These are phyloP conservation scores for Poicephalus gulielmi DNA, from an alignment of 2,113 vertebrate species.

Conservation along the genomic window DNA sequence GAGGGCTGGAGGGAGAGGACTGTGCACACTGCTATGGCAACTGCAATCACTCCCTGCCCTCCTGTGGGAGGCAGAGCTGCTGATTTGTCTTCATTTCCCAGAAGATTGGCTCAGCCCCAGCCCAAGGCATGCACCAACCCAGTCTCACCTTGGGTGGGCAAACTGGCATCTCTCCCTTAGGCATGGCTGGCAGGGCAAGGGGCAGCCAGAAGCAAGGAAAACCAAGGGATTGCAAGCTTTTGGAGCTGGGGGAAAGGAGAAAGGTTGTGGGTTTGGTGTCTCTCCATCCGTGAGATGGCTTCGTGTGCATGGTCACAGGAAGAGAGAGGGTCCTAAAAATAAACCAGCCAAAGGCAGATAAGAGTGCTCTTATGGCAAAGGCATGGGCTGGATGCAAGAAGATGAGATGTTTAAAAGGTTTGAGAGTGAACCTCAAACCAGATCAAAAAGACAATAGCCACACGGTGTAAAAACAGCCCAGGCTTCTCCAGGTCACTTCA, in stretches of 20 bases:
- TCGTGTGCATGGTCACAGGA: accelerated
- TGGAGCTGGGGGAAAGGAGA: neutral
- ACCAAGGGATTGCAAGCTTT: neutral
- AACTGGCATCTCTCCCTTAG: neutral
- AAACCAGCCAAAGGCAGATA: neutral
- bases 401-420: slow-evolving; percentile 7
- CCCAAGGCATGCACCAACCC: neutral
- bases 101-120: slow-evolving; percentile 5
- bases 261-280: neutral
- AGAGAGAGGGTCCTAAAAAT: neutral
- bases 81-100: neutral
- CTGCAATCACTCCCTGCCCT: slow-evolving; percentile 34
- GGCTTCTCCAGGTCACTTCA: neutral
- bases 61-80: neutral
- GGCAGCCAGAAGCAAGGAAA: neutral
- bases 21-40: slow-evolving; percentile 52
- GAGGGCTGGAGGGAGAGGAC: slow-evolving; percentile 6
- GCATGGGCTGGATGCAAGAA: neutral
- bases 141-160: neutral
- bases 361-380: neutral
- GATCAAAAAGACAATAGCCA: neutral
- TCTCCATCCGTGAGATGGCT: neutral
- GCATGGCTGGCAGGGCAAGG: neutral
- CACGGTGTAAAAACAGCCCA: neutral
- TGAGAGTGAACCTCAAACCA: slow-evolving; percentile 20